These are phyloP conservation scores for Procavia capensis DNA, from an alignment of 2,113 vertebrate genomes.

Conservation along the genomic window DNA sequence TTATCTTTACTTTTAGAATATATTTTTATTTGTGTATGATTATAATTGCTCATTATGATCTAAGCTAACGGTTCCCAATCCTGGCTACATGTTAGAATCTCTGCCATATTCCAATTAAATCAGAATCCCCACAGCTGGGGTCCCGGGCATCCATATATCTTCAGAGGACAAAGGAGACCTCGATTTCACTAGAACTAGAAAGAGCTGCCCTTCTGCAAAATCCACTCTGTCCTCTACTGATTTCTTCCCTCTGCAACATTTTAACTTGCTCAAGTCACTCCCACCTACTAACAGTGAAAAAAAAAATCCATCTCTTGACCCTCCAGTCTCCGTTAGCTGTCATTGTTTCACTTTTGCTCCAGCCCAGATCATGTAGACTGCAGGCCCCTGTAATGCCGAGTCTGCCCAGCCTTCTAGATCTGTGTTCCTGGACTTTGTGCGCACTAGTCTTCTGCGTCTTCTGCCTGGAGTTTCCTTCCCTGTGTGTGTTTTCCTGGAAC, in stretches of 20 bases:
- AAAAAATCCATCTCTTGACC: neutral
- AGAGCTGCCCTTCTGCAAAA: neutral
- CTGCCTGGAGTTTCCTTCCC: neutral
- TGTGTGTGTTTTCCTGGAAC: neutral
- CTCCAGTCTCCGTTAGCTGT: neutral
- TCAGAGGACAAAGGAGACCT: neutral
- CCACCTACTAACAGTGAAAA: neutral
- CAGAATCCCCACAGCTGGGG: neutral
- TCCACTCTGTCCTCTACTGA: neutral
- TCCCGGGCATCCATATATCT: neutral
- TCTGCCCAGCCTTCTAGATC: neutral
- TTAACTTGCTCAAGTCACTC: neutral
- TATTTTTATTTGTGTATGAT: slow-evolving; percentile 39
- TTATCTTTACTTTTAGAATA: slow-evolving; percentile 43
- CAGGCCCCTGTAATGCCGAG: neutral
- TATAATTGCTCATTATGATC: slow-evolving; percentile 39
- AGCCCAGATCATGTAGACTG: neutral
- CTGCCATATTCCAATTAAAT: slow-evolving; percentile 24
- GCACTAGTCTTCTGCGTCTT: neutral
- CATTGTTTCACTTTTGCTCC: neutral
- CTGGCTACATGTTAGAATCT: neutral
- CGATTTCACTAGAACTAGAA: neutral
- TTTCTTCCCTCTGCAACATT: neutral
- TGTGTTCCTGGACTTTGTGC: neutral
- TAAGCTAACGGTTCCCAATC: slow-evolving; percentile 25